Conservation (phyloP, 2,797 vertebrate species). For the Neoniphon sammara region DNA sequence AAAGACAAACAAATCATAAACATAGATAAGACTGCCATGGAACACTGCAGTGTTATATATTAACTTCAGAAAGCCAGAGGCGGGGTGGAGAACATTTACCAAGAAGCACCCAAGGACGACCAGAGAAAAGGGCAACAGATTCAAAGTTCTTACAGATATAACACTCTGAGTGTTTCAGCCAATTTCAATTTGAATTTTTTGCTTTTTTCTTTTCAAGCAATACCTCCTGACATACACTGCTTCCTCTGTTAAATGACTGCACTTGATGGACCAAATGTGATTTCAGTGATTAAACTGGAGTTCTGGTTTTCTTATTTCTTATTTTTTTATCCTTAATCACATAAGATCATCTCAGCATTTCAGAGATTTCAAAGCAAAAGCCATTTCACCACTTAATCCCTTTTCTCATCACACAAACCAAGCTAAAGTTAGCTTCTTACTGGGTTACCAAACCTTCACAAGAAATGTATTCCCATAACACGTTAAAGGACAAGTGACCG, state of each 20-base stretch:
- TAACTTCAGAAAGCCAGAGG: slow-evolving; percentile 43
- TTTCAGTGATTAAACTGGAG: not conserved
- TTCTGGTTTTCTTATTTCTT: not conserved
- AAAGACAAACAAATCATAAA: slow-evolving; percentile 40
- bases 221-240: too few relatives aligned
- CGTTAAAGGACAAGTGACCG: too few relatives aligned
- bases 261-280: not conserved
- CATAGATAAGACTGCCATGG: slow-evolving; percentile 31
- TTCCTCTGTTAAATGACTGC: too few relatives aligned
- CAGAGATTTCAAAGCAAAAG: too few relatives aligned
- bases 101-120: slow-evolving; percentile 24
- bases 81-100: slow-evolving; percentile 43
- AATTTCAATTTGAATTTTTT: not conserved
- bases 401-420: too few relatives aligned
- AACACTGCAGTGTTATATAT: slow-evolving; percentile 53
- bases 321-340: too few relatives aligned
- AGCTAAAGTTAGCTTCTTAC: too few relatives aligned
- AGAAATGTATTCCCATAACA: too few relatives aligned
- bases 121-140: slow-evolving; percentile 3
- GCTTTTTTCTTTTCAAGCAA: too few relatives aligned
- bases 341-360: too few relatives aligned
- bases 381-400: too few relatives aligned
- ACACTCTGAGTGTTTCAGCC: not conserved
- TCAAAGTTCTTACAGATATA: not conserved
- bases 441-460: too few relatives aligned